Conservation (phyloP, 2,888 invertebrate species). For the Zeuzera pyrina region DNA sequence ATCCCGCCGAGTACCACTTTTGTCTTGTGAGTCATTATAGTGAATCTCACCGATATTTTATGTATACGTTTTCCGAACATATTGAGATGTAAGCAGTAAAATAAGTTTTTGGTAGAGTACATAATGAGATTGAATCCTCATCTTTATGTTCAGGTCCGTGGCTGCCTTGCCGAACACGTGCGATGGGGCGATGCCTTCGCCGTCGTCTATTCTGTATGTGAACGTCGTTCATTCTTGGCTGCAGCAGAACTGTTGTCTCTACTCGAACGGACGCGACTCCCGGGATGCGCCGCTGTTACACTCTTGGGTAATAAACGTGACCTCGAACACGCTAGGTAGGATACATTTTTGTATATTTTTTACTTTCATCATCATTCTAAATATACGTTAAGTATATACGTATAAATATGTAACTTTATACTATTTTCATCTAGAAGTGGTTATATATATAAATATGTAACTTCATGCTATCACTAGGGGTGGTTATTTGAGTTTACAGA, state of each 20-base stretch:
- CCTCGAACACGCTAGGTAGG: conserved; percentile 84
- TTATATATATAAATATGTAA: too few relatives aligned
- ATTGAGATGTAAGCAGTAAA: too few relatives aligned
- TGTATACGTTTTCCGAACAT: too few relatives aligned
- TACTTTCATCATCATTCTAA: too few relatives aligned
- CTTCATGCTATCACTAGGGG: too few relatives aligned
- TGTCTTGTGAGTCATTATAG: conserved; percentile 25
- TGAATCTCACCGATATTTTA: conserved; percentile 37
- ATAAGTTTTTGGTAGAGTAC: too few relatives aligned
- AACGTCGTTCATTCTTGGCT: conserved; percentile 69
- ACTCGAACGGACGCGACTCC: conserved; percentile 79
- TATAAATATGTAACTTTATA: too few relatives aligned
- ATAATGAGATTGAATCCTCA: too few relatives aligned
- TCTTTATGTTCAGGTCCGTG: conserved; percentile 74
- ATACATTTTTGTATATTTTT: too few relatives aligned
- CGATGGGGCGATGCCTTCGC: conserved; percentile 89
- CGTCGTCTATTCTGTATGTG: conserved; percentile 83
- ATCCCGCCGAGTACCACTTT: conserved; percentile 30
- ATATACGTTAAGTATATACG: too few relatives aligned
- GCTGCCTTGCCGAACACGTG: conserved; percentile 82
- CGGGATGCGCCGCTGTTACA: conserved; percentile 81
- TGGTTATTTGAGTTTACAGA: too few relatives aligned
- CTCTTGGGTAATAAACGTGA: conserved; percentile 88
- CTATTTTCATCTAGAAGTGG: too few relatives aligned
- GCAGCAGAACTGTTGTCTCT: conserved; percentile 81